Evolutionary conservation across 2,113 vertebrate genomes (phyloP), one percentile per base, ranked within the genome.

Genomic region (Tupaia chinensis): DNA sequence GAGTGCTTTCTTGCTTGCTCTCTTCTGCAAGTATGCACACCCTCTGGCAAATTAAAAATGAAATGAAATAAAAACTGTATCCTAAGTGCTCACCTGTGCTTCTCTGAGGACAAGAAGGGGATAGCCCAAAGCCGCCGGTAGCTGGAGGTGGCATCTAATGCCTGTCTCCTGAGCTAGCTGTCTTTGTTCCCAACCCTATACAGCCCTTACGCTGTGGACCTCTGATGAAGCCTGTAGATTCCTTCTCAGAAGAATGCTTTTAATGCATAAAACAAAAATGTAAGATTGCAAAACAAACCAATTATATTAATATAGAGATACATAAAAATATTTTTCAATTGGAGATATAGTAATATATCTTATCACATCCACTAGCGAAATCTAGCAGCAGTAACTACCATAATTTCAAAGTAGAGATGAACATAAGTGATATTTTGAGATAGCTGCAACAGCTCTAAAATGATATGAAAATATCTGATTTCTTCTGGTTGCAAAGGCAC

Each of bases 401-500:
- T 93, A 70, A 91, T 96, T 96, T 96, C 93, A 79, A 91, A 97
- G 79, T 27, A 81, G 58, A 91, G 94, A 96, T 93, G 78, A 93
- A 72, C 14, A 9, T 85, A 88, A 94, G 82, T 12, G 88, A 63
- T 95, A 94, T 82, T 97, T 96, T 72, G 73, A 95, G 88, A 53
- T 96, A 95, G 70, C 88, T 74, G 65, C 65, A 84, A n/a, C 66
- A 91, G 60, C 88, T 85, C 82, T 65, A 91, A 91, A 95, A 77
- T 89, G 76, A 92, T 93, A 97, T 53, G 76, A 63, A 97, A 89
- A 89, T 92, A 92, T 94, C 95, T 95, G 93, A 86, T 96, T 93
- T 95, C 80, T 92, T 95, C 77, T 84, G 72, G 68, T 87, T 87
- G 84, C 81, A 93, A 34, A 94, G 92, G 89, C 92, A 74, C 34